These are phyloP conservation scores for Porites evermanni DNA, from an alignment of 92 coral and sea anemone genomes.

Conservation along the genomic window DNA sequence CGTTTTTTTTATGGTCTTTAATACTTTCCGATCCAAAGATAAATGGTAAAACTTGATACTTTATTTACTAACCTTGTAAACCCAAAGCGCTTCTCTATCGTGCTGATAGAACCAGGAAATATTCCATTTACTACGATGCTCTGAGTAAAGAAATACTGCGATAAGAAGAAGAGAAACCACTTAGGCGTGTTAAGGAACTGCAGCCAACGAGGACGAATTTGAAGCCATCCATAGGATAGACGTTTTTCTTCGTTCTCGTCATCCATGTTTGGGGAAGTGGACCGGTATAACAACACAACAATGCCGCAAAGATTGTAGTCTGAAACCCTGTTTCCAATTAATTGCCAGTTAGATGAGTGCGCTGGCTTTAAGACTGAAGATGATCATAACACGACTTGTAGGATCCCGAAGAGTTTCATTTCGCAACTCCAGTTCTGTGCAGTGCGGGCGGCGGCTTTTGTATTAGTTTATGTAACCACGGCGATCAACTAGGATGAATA, in stretches of 20 bases:
- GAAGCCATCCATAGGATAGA: constrained; percentile 74
- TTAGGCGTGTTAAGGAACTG: constrained; percentile 85
- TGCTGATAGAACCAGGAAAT: constrained; percentile 84
- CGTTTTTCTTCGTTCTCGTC: neutral
- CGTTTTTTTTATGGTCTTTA: no score
- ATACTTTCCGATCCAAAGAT: no score
- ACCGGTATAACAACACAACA: neutral
- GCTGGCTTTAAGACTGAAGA: no score
- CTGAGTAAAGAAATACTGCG: constrained; percentile 77
- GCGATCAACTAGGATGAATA: no score
- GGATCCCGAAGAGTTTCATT: no score
- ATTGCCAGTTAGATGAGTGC: no score
- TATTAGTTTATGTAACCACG: no score
- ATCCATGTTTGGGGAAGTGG: neutral
- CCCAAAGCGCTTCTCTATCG: constrained; percentile 88
- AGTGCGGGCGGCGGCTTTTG: no score
- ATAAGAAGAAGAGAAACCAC: constrained; percentile 84
- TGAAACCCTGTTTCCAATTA: no score
- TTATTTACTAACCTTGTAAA: constrained; percentile 71
- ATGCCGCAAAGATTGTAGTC: neutral
- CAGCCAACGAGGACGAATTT: constrained; percentile 80
- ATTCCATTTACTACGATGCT: constrained; percentile 86
- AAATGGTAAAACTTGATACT: neutral
- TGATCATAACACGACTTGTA: no score
- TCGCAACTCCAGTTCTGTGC: no score